These are phyloP conservation scores for Oostethus manadensis DNA, from an alignment of 2,113 vertebrate genomes.

Conservation along the genomic window DNA sequence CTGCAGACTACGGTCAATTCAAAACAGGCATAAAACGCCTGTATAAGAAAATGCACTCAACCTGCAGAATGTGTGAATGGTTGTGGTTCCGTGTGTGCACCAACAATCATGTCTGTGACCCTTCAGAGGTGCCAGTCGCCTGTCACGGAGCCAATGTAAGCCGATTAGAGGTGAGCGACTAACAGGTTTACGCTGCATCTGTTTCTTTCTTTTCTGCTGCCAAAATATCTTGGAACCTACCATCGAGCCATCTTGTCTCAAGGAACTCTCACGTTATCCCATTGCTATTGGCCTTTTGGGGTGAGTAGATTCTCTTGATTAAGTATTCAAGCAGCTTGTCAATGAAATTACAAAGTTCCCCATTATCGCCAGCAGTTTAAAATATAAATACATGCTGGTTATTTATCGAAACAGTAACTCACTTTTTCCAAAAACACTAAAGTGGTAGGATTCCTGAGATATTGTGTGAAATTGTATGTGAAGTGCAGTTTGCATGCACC, in stretches of 20 bases:
- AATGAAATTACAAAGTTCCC: no score
- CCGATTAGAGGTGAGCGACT: conserved; percentile 74
- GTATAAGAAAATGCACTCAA: background rate
- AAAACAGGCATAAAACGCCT: background rate
- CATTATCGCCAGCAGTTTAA: no score
- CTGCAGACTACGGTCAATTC: background rate
- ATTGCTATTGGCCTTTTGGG: background rate
- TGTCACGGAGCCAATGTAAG: conserved; percentile 71
- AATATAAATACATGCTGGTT: no score
- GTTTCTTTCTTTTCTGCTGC: conserved; percentile 59
- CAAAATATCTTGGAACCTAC: conserved; percentile 44
- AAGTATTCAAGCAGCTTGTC: no score
- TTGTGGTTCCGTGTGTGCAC: conserved; percentile 45
- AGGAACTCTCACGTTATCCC: conserved; percentile 40
- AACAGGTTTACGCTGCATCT: conserved; percentile 74
- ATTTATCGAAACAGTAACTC: no score
- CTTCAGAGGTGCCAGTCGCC: conserved; percentile 65
- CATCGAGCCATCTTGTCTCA: conserved; percentile 39
- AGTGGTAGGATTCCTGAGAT: no score
- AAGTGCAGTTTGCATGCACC: no score
- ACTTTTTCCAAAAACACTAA: no score
- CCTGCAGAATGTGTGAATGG: conserved; percentile 36
- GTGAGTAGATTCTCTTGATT: background rate
- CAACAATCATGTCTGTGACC: conserved; percentile 51
- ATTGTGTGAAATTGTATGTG: no score